These are phyloP conservation scores for Lepus townsendii DNA, from an alignment of 2,797 vertebrate genomes.

Conservation along the genomic window DNA sequence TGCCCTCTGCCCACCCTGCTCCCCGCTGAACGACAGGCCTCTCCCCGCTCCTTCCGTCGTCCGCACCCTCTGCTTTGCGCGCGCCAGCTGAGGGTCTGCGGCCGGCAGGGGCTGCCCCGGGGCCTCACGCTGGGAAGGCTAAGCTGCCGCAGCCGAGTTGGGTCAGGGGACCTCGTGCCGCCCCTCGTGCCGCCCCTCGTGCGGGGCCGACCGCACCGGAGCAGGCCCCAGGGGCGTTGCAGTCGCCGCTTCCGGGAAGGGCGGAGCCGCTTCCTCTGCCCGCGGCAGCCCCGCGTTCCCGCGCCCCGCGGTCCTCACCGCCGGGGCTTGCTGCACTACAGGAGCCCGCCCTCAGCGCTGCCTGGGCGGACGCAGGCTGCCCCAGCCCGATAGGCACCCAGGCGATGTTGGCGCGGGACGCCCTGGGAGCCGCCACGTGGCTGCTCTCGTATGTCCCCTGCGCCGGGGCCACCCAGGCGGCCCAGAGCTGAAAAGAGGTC, in stretches of 20 bases:
- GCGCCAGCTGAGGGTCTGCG: neutral
- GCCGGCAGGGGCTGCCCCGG: neutral
- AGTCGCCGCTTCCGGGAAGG: constrained; percentile 51
- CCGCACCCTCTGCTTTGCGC: neutral
- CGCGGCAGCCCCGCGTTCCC: neutral
- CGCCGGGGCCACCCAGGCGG: neutral
- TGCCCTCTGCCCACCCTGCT: neutral
- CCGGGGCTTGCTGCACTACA: neutral
- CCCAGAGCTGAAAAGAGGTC: neutral
- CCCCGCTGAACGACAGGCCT: neutral
- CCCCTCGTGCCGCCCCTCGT: rapidly evolving
- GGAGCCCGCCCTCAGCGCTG: neutral
- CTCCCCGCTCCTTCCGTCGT: neutral
- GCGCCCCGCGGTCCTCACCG: rapidly evolving
- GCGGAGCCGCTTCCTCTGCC: neutral
- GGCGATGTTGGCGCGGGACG: neutral
- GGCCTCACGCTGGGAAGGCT: neutral
- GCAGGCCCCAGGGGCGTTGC: neutral
- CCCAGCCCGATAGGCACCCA: neutral
- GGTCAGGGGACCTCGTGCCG: rapidly evolving
- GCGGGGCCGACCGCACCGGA: rapidly evolving
- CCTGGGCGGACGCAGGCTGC: neutral
- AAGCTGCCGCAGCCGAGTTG: neutral
- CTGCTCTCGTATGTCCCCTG: neutral
- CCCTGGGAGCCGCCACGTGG: neutral